phyloP scores from a whole-genome alignment of 2,888 invertebrate species.

The Drosophila phalerata region DNA sequence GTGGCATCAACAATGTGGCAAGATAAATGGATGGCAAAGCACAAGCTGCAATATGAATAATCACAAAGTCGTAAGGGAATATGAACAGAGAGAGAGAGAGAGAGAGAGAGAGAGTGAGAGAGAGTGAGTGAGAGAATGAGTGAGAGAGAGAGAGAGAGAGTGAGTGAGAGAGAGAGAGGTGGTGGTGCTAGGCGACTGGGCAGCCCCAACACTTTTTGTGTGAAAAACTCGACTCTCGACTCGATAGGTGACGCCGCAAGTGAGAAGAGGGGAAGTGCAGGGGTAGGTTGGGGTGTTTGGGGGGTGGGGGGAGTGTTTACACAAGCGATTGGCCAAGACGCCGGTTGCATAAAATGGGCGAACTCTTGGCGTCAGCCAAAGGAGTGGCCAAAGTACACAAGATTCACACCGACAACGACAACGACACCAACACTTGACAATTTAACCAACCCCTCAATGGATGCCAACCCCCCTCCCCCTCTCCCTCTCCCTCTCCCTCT shows the following conservation, averaged over 20 bases:
- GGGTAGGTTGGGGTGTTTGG: conserved; percentile 1
- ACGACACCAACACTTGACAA: conserved; percentile 76
- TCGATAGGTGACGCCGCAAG: conserved; percentile 29
- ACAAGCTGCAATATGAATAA: conserved; percentile 78
- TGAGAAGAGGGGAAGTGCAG: conserved; percentile 26
- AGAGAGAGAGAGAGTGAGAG: neutral
- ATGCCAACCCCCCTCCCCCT: neutral
- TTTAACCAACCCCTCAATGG: conserved; percentile 40
- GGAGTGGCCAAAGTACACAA: conserved; percentile 86
- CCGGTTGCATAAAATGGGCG: conserved; percentile 9
- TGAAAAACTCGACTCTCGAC: conserved; percentile 61
- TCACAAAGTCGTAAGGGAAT: conserved; percentile 30
- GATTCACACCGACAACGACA: conserved; percentile 83
- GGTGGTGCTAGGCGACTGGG: conserved; percentile 48
- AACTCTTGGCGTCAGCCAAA: conserved; percentile 62
- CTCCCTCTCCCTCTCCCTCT: neutral
- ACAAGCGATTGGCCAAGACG: conserved; percentile 85
- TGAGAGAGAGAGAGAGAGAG: neutral
- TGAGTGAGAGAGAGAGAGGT: neutral
- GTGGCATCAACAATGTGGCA: conserved; percentile 72
- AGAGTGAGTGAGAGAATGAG: neutral
- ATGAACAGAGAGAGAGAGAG: neutral
- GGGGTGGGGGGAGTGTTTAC: conserved; percentile 77
- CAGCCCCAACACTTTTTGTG: conserved; percentile 74
- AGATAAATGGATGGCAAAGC: conserved; percentile 74